Percentiles rank a stretch among this genome's conserved stretches.
These are phyloP conservation scores for Sclerodermus sp. DNA, from an alignment of 2,888 invertebrate genomes.

Conservation along the genomic window DNA sequence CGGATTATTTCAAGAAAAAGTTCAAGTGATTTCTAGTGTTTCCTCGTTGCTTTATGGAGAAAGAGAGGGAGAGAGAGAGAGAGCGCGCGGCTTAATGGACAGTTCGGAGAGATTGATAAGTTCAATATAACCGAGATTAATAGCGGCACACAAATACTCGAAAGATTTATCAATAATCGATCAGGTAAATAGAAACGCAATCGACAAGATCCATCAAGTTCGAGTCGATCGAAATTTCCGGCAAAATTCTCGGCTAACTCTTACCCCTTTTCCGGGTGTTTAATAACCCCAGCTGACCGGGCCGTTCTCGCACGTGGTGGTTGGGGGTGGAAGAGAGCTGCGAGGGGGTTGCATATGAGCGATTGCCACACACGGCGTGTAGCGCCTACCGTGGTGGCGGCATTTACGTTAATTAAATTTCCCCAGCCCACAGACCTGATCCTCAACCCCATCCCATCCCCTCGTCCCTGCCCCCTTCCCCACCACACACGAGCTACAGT, in stretches of 20 bases:
- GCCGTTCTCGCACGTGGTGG: slow-evolving; percentile 6
- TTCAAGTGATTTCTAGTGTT: no score
- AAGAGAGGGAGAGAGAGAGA: no score
- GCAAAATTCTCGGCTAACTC: neutral
- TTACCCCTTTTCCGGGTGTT: slow-evolving; percentile 28
- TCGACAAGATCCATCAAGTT: slow-evolving; percentile 24
- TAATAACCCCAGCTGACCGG: slow-evolving; percentile 33
- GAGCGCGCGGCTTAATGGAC: no score
- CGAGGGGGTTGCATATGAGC: slow-evolving; percentile 51
- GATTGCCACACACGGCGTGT: slow-evolving; percentile 51
- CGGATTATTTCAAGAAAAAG: no score
- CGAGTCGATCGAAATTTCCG: slow-evolving; percentile 21
- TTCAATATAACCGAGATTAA: no score
- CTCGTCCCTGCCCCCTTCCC: slow-evolving; percentile 29
- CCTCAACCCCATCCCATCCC: slow-evolving; percentile 25
- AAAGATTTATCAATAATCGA: no score
- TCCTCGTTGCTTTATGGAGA: no score
- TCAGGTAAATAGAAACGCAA: no score
- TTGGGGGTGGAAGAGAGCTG: slow-evolving; percentile 15
- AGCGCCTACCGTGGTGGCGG: slow-evolving; percentile 53
- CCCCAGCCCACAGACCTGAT: slow-evolving; percentile 43
- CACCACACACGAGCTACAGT: neutral
- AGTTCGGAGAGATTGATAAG: no score
- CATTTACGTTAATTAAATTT: slow-evolving; percentile 59
- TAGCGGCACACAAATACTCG: no score